These are phyloP conservation scores for Ceratosolen fusciceps DNA, from an alignment of 1,140 invertebrate genomes.

Conservation along the genomic window DNA sequence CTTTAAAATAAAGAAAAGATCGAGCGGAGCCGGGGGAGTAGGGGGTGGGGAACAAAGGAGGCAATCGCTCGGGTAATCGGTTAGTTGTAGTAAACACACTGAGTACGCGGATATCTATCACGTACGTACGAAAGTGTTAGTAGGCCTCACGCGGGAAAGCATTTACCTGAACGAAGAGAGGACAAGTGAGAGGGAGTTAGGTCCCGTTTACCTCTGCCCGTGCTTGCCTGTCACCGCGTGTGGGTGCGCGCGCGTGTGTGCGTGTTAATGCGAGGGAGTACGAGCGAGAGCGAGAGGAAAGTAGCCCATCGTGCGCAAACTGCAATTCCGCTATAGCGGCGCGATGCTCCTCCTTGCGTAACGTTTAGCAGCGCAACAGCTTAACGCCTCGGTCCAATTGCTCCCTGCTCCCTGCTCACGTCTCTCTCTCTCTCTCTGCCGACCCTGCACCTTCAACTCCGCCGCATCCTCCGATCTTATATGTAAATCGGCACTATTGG, in stretches of 20 bases:
- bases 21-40: background rate
- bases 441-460: background rate
- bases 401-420: background rate
- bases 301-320: conserved; percentile 17
- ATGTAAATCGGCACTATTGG: conserved; percentile 40
- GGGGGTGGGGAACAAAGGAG: background rate
- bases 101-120: background rate
- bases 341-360: conserved; percentile 27
- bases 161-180: background rate
- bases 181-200: conserved; percentile 6
- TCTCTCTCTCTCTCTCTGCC: too few relatives aligned
- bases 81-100: conserved; percentile 1
- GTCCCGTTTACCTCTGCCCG: too few relatives aligned
- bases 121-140: background rate
- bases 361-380: conserved; percentile 9
- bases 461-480: background rate
- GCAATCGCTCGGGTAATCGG: conserved; percentile 11
- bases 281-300: background rate
- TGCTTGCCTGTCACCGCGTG: background rate
- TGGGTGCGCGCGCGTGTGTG: background rate
- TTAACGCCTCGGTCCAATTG: conserved; percentile 31
- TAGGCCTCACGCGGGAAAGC: background rate
- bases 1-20: background rate
- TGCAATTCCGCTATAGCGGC: conserved; percentile 26
- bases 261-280: background rate